Percentiles rank a stretch among this genome's conserved stretches.
Evolutionary conservation across 2,888 invertebrate species (phyloP).

Genomic region (Troilus luridus): DNA sequence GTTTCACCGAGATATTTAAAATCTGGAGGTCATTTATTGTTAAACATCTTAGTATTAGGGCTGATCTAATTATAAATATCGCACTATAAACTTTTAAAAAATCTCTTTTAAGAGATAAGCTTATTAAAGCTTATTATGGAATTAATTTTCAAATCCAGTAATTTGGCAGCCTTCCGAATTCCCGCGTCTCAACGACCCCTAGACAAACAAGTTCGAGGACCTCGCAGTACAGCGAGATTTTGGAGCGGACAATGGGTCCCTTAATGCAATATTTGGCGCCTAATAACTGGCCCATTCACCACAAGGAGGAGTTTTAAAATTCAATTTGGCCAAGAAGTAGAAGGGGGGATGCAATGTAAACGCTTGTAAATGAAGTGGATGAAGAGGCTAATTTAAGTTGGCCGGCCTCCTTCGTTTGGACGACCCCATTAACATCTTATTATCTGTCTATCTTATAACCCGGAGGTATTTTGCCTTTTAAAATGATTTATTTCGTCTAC

Average conservation of each 20-base stretch:
- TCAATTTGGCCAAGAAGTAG: background rate
- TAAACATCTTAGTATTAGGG: too few relatives aligned
- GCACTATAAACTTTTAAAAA: background rate
- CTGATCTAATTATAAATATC: background rate
- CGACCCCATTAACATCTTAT: constrained; percentile 31
- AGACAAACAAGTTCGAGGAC: background rate
- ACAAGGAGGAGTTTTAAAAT: constrained; percentile 1
- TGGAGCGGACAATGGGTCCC: background rate
- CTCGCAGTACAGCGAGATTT: background rate
- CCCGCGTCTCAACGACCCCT: background rate
- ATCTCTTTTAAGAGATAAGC: background rate
- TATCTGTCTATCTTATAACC: background rate
- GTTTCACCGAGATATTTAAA: too few relatives aligned
- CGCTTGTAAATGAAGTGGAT: constrained; percentile 36
- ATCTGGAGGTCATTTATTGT: too few relatives aligned
- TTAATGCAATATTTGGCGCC: constrained; percentile 27
- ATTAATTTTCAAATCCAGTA: background rate
- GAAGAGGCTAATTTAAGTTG: background rate
- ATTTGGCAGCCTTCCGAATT: background rate
- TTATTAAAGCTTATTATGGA: background rate
- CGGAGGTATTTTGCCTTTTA: background rate
- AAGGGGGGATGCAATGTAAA: background rate
- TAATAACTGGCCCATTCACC: constrained; percentile 6
- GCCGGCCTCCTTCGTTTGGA: background rate
- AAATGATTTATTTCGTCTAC: background rate